phyloP scores from a whole-genome alignment of 2,113 vertebrate species.

The Lipophrys pholis region DNA sequence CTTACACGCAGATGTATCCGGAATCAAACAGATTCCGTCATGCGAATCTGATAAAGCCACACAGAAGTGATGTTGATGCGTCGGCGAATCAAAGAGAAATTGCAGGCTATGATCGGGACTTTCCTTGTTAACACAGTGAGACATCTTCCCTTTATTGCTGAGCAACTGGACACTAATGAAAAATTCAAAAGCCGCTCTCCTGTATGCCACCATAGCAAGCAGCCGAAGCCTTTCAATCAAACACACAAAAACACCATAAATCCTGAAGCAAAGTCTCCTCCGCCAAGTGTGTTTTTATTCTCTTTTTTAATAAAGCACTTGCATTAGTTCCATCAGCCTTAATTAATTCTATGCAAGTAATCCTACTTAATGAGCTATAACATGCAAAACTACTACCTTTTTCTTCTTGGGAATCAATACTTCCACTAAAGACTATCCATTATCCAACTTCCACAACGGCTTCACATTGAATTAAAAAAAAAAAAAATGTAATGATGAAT shows the following conservation, averaged over 20 bases:
- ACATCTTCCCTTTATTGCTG: not conserved
- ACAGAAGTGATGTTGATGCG: not conserved
- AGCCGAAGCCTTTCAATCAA: not conserved
- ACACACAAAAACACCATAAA: conserved; percentile 8
- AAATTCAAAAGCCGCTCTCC: not conserved
- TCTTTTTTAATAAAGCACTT: conserved; percentile 32
- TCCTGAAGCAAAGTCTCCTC: conserved; percentile 24
- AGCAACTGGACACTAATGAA: conserved; percentile 5
- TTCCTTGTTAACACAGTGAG: conserved; percentile 13
- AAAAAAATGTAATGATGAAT: conserved; percentile 10
- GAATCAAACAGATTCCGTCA: conserved; percentile 3
- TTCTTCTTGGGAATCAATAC: conserved; percentile 55
- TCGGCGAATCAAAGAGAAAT: conserved; percentile 33
- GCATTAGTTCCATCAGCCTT: conserved; percentile 49
- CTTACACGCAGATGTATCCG: conserved; percentile 1
- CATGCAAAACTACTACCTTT: conserved; percentile 47
- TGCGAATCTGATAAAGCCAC: not conserved
- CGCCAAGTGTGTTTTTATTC: conserved; percentile 10
- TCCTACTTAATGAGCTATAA: conserved; percentile 63
- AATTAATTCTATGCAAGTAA: conserved; percentile 59
- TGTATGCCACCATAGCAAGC: conserved; percentile 12
- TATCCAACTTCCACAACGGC: conserved; percentile 23
- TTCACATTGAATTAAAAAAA: not conserved
- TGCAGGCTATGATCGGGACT: conserved; percentile 26
- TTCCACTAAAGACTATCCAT: conserved; percentile 56